Conservation (phyloP, 1,140 invertebrate genomes). For the Battus philenor region DNA sequence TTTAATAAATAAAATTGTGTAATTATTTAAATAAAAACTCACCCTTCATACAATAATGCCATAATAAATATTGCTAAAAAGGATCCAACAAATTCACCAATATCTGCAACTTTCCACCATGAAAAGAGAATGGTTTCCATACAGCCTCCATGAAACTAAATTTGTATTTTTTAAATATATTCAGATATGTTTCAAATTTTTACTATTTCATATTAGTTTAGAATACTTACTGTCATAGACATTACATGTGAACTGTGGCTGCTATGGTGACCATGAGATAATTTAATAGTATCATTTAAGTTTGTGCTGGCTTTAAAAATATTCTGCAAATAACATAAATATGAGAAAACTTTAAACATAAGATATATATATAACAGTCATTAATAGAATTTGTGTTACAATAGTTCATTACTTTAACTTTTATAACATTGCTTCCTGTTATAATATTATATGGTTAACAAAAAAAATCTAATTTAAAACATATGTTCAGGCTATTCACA, state of each 20-base stretch:
- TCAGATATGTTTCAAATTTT: too few relatives aligned
- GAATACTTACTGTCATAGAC: slow-evolving; percentile 27
- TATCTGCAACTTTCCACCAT: slow-evolving; percentile 84
- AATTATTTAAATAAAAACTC: too few relatives aligned
- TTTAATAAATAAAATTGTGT: too few relatives aligned
- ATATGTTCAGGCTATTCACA: too few relatives aligned
- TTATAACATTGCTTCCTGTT: too few relatives aligned
- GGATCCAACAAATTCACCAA: slow-evolving; percentile 87
- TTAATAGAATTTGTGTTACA: too few relatives aligned
- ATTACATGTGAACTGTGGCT: slow-evolving; percentile 22
- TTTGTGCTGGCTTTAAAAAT: slow-evolving; percentile 30
- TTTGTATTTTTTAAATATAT: slow-evolving; percentile 9
- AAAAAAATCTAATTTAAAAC: background rate
- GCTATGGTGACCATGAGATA: slow-evolving; percentile 17
- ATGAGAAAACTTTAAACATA: background rate
- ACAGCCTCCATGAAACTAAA: slow-evolving; percentile 88
- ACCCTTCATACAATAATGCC: slow-evolving; percentile 93
- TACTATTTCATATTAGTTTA: background rate
- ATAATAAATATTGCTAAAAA: slow-evolving; percentile 92
- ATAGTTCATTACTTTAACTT: too few relatives aligned
- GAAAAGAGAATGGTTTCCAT: slow-evolving; percentile 87
- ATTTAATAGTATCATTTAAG: slow-evolving; percentile 18
- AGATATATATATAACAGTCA: background rate
- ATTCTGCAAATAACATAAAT: slow-evolving; percentile 24
- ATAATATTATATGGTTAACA: background rate